phyloP scores from a whole-genome alignment of 1,140 invertebrate species.

The Ceratina australensis region DNA sequence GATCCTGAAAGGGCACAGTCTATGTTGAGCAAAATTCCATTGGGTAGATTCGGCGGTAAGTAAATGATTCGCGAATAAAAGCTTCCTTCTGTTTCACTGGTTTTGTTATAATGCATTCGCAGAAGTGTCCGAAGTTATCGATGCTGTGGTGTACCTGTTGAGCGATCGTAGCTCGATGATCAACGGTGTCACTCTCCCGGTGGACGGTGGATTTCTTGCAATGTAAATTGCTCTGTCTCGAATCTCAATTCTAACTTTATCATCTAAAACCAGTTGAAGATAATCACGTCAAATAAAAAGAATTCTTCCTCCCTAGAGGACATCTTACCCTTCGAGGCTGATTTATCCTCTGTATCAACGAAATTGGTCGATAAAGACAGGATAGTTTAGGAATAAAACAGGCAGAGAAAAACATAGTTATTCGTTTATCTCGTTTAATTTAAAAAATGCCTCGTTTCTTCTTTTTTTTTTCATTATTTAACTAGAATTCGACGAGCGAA shows the following conservation, averaged over 20 bases:
- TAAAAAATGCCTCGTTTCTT: slow-evolving; percentile 63
- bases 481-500: slow-evolving; percentile 50
- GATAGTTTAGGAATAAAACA: background rate
- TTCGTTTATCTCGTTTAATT: slow-evolving; percentile 62
- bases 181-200: slow-evolving; percentile 86
- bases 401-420: slow-evolving; percentile 13
- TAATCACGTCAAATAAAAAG: background rate
- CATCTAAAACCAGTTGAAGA: background rate
- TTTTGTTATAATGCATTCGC: slow-evolving; percentile 68
- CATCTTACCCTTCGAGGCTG: too few relatives aligned
- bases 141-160: slow-evolving; percentile 89
- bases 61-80: background rate
- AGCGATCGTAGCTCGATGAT: slow-evolving; percentile 92
- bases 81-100: background rate
- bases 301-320: too few relatives aligned
- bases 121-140: slow-evolving; percentile 92
- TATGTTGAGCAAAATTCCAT: slow-evolving; percentile 89
- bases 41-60: slow-evolving; percentile 81
- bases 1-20: slow-evolving; percentile 86
- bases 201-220: slow-evolving; percentile 91
- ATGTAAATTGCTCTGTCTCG: too few relatives aligned
- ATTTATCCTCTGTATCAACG: background rate
- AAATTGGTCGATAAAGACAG: background rate
- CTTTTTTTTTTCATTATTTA: slow-evolving; percentile 50
- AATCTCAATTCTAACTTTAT: background rate